Conservation (phyloP, 2,888 invertebrate species). For the Caenorhabditis plicata region DNA sequence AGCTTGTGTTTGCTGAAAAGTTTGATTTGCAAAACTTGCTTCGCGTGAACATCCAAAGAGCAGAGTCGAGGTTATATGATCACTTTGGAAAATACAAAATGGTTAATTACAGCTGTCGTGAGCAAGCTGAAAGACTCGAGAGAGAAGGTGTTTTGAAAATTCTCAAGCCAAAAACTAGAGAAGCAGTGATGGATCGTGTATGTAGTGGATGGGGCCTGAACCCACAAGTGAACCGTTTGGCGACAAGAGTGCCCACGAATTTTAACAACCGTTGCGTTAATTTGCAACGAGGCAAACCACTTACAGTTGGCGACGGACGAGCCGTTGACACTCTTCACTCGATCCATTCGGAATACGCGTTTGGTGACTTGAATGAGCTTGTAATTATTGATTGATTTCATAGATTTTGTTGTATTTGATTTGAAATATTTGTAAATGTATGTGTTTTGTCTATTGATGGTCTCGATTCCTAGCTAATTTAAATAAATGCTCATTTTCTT, state of each 20-base stretch:
- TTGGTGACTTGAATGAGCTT: slow-evolving; percentile 19
- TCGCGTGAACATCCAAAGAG: slow-evolving; percentile 35
- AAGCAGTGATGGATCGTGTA: slow-evolving; percentile 33
- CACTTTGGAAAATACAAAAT: neutral
- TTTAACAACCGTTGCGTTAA: slow-evolving; percentile 18
- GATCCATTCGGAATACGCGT: slow-evolving; percentile 23
- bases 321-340: slow-evolving; percentile 30
- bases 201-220: slow-evolving; percentile 41
- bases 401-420: neutral
- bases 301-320: slow-evolving; percentile 24
- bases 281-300: slow-evolving; percentile 20
- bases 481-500: no score
- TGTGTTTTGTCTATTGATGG: no score
- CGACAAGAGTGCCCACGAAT: slow-evolving; percentile 22
- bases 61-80: slow-evolving; percentile 26
- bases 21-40: slow-evolving; percentile 28
- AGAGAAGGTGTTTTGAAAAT: slow-evolving; percentile 14
- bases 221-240: slow-evolving; percentile 30
- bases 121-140: slow-evolving; percentile 18
- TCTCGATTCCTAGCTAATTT: no score
- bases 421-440: no score
- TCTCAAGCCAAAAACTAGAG: slow-evolving; percentile 15
- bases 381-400: slow-evolving; percentile 10
- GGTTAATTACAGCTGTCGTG: slow-evolving; percentile 12
- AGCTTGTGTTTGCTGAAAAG: slow-evolving; percentile 33